A percentile compares a stretch with the other conserved stretches of the same genome.
phyloP scores from a whole-genome alignment of 2,797 vertebrate genomes.

The Varecia variegata region DNA sequence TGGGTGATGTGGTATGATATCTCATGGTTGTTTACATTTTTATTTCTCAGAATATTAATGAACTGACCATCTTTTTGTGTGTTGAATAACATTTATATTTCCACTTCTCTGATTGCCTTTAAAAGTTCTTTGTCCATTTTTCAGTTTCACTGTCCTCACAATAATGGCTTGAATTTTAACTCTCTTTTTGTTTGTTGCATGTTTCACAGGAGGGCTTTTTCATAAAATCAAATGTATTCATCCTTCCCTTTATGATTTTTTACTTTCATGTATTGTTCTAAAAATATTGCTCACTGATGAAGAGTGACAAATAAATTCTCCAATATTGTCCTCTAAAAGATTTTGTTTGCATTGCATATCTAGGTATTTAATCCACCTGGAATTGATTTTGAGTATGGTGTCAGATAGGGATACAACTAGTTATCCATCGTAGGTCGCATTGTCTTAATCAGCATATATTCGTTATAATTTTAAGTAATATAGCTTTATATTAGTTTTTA shows the following conservation, averaged over 20 bases:
- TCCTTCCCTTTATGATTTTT: neutral
- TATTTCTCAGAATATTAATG: neutral
- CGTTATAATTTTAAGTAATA: neutral
- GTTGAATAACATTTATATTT: neutral
- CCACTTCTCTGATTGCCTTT: neutral
- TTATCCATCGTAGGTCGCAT: rapidly evolving
- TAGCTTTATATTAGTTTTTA: neutral
- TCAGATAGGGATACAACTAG: neutral
- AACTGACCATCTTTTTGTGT: neutral
- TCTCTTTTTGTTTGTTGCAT: neutral
- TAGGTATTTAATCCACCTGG: neutral
- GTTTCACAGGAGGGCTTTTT: neutral
- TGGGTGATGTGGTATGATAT: neutral
- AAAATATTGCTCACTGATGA: neutral
- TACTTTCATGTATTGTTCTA: neutral
- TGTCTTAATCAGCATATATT: neutral
- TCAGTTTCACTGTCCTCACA: neutral
- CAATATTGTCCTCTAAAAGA: neutral
- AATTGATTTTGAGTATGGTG: neutral
- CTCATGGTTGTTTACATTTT: neutral
- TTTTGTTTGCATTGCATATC: neutral
- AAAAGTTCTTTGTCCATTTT: neutral
- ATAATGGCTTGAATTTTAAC: neutral
- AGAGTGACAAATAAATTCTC: neutral
- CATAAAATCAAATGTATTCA: neutral